phyloP scores from a whole-genome alignment of 2,113 vertebrate species.

The Orthonyx spaldingii region DNA sequence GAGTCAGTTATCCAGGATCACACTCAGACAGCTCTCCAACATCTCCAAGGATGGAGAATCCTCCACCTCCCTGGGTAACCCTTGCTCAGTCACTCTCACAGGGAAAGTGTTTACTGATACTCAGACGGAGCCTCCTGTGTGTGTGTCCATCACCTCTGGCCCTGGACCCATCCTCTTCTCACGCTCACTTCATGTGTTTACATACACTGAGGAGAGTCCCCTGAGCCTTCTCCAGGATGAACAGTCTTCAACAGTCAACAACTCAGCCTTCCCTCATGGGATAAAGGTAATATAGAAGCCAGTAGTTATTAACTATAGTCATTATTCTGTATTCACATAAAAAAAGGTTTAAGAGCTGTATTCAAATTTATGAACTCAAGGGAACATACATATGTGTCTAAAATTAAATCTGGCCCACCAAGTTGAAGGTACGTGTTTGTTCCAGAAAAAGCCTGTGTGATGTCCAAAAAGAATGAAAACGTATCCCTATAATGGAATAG shows the following conservation, averaged over 20 bases:
- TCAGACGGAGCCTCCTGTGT: neutral
- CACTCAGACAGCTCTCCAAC: neutral
- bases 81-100: neutral
- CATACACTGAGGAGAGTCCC: neutral
- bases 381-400: neutral
- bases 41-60: neutral
- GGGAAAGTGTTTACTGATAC: neutral
- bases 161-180: neutral
- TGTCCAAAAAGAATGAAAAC: neutral
- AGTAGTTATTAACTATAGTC: neutral
- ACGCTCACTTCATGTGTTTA: neutral
- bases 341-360: neutral
- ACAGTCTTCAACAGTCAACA: neutral
- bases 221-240: neutral
- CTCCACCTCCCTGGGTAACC: neutral
- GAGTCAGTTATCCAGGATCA: neutral
- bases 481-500: neutral
- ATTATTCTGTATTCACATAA: neutral
- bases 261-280: neutral
- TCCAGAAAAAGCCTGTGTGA: neutral
- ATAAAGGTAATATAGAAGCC: neutral
- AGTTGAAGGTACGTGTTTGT: neutral
- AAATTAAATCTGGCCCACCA: neutral
- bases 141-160: neutral
- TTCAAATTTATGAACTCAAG: neutral